Evolutionary conservation across 2,113 vertebrate genomes (phyloP), one percentile per base, ranked within the genome.

Genomic region (Podarcis muralis): DNA sequence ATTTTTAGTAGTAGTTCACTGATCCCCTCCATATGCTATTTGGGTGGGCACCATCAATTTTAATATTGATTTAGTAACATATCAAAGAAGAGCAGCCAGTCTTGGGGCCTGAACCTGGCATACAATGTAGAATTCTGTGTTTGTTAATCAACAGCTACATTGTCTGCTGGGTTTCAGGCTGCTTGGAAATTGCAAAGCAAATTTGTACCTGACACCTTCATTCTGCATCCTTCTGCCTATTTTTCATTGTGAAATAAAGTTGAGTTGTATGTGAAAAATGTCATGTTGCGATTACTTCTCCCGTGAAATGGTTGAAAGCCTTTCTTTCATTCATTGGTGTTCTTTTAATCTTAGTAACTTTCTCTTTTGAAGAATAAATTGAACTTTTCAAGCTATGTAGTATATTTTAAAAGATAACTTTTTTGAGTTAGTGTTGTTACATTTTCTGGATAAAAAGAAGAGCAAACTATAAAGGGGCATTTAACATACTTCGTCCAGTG

Each of bases 71-170:
- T 43, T 43, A 43, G 65, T 2, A 27, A 74, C 40, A 78, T 13
- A 84, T 0, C 82, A 89, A 88, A 53, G 82, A 93, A 84, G 83
- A 94, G 78, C 71, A 37, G 95, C 96, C 94, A 96, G 96, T 96
- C 97, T 94, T 97, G 89, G 91, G 97, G 98, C 98, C 95, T 97
- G 98, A 97, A 99, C 99, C 99, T 99, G 98, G 99, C 99, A 99
- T 98, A 99, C 98, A 99, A 99, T 99, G 99, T 99, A 99, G 99
- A 99, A 98, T 98, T 98, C 99, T 99, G 99, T 99, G 98, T 99
- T 98, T 97, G 94, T 98, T 95, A 96, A 97, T 97, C 97, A 99
- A 99, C 99, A 99, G 99, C 99, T 99, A 99, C 99, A 99, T 99
- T 99, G 99, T 99, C 99, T 99, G 99, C 99, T 99, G 99, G 99